These are phyloP conservation scores for Perodicticus potto DNA, from an alignment of 2,797 vertebrate species.

Conservation along the genomic window DNA sequence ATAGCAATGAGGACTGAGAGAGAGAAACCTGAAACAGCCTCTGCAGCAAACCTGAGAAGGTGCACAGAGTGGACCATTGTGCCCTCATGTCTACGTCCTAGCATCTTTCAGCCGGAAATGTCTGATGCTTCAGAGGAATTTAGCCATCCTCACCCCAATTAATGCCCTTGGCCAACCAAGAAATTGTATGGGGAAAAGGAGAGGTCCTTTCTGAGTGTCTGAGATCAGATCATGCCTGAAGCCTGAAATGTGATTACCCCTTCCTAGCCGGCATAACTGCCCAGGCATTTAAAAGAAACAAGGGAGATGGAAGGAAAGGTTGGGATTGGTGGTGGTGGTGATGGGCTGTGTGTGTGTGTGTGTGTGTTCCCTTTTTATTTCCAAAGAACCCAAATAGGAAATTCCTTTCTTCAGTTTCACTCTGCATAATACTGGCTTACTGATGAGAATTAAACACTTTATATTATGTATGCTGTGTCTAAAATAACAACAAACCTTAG, in stretches of 20 bases:
- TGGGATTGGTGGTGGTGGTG: neutral
- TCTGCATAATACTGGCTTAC: neutral
- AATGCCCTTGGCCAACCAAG: constrained; percentile 46
- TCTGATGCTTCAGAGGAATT: constrained; percentile 29
- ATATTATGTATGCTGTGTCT: constrained; percentile 3
- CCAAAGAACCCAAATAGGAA: constrained; percentile 37
- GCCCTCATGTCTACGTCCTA: neutral
- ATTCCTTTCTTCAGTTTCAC: constrained; percentile 38
- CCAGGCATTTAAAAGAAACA: constrained; percentile 34
- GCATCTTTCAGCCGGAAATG: neutral
- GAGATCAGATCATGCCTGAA: constrained; percentile 10
- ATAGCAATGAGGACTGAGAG: neutral
- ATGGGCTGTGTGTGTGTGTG: neutral
- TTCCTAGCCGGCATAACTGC: neutral
- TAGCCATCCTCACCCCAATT: constrained; percentile 9
- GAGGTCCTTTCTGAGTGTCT: neutral
- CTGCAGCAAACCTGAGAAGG: neutral
- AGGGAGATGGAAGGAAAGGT: neutral
- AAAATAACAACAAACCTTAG: constrained; percentile 47
- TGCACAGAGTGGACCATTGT: neutral
- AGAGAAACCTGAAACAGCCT: neutral
- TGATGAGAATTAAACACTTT: constrained; percentile 59
- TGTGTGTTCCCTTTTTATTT: neutral
- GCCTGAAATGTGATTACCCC: constrained; percentile 46
- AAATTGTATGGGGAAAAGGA: neutral